Percentiles rank a stretch among this genome's conserved stretches.
Conservation (phyloP, 1,140 invertebrate genomes). For the Drosophila parabipectinata region DNA sequence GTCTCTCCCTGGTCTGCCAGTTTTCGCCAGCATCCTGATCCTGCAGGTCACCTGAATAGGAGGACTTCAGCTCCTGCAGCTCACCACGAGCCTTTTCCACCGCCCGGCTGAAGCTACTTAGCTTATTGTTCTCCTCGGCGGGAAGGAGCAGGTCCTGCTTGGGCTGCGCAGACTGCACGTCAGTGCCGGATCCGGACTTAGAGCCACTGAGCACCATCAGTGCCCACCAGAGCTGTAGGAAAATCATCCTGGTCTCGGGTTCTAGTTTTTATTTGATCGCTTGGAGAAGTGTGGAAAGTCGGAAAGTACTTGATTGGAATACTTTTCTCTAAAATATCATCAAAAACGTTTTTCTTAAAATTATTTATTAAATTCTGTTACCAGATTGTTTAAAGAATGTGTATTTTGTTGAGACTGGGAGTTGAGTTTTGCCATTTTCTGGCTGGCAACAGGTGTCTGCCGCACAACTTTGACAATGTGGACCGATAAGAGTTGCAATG, state of each 20-base stretch:
- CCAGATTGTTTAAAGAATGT: neutral
- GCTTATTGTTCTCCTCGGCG: constrained; percentile 8
- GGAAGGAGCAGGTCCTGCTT: neutral
- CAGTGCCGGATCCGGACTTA: neutral
- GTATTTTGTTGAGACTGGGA: neutral
- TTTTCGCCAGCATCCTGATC: constrained; percentile 1
- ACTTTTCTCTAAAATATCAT: neutral
- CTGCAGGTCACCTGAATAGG: constrained; percentile 24
- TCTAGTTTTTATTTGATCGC: neutral
- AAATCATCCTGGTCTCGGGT: constrained; percentile 34
- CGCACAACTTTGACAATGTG: constrained; percentile 51
- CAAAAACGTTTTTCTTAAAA: no score
- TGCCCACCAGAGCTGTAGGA: constrained; percentile 60
- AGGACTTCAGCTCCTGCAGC: constrained; percentile 37
- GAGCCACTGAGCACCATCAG: constrained; percentile 43
- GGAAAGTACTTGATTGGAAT: neutral
- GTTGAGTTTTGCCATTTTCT: neutral
- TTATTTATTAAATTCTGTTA: neutral
- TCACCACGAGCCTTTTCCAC: constrained; percentile 46
- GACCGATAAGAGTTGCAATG: constrained; percentile 50
- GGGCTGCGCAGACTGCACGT: neutral
- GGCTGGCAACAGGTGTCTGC: constrained; percentile 49
- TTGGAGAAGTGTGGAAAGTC: neutral
- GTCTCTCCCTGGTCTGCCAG: constrained; percentile 28
- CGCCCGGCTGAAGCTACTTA: constrained; percentile 39